Conservation (phyloP, 2,113 vertebrate species). For the Actenoides lindsayi region DNA sequence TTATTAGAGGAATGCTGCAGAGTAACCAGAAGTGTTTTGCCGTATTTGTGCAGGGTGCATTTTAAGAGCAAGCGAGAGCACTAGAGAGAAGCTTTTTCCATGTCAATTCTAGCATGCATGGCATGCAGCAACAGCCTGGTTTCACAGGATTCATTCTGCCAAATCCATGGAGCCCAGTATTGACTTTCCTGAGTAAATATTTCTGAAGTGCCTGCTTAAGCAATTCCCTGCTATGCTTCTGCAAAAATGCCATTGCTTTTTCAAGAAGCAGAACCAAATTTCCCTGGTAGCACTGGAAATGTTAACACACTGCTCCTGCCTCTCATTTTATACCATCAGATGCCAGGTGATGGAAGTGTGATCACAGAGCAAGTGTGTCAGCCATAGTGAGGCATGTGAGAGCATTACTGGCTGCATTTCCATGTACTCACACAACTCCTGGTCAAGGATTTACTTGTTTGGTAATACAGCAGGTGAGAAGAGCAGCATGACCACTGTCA, state of each 20-base stretch:
- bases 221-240: not conserved
- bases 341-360: not conserved
- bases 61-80: not conserved
- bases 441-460: not conserved
- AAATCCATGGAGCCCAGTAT: not conserved
- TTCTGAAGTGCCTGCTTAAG: not conserved
- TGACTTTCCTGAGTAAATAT: slow-evolving; percentile 21
- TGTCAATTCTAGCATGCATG: not conserved
- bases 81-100: not conserved
- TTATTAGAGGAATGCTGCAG: not conserved
- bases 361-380: not conserved
- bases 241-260: not conserved
- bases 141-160: not conserved
- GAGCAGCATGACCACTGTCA: not conserved
- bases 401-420: not conserved
- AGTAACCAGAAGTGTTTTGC: not conserved
- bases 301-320: not conserved
- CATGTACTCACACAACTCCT: not conserved
- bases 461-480: not conserved
- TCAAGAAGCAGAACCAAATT: not conserved
- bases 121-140: not conserved
- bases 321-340: not conserved
- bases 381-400: not conserved
- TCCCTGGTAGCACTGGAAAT: not conserved
- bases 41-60: not conserved